Evolutionary conservation across 2,888 invertebrate genomes (phyloP).

Genomic region (Drosophila suboccidentalis): DNA sequence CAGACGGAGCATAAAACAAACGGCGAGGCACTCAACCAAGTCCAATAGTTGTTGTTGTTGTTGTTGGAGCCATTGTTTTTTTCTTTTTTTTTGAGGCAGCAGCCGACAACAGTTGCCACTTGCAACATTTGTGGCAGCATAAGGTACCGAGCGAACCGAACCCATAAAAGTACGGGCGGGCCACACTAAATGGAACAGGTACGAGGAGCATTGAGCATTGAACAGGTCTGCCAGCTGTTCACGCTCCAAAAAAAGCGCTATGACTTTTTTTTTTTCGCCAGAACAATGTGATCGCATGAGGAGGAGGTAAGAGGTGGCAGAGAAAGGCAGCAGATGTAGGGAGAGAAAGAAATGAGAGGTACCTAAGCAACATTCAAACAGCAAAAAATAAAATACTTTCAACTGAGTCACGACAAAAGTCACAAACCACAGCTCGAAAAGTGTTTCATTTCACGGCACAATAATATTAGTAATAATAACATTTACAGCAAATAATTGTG

Average conservation of each 20-base stretch:
- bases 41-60: constrained; percentile 54
- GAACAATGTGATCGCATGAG: constrained; percentile 48
- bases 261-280: constrained; percentile 58
- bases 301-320: background rate
- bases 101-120: constrained; percentile 61
- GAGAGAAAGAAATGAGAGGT: background rate
- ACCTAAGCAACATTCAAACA: constrained; percentile 2
- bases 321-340: background rate
- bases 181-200: constrained; percentile 76
- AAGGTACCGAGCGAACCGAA: constrained; percentile 68
- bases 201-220: constrained; percentile 26
- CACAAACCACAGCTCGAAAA: constrained; percentile 24
- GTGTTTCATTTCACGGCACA: constrained; percentile 60
- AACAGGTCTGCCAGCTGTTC: constrained; percentile 68
- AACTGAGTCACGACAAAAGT: constrained; percentile 51
- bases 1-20: constrained; percentile 79
- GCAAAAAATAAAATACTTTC: constrained; percentile 18
- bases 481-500: constrained; percentile 68
- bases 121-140: constrained; percentile 72
- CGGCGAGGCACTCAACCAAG: constrained; percentile 78
- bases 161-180: constrained; percentile 79
- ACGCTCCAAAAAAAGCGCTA: constrained; percentile 75
- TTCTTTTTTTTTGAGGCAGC: constrained; percentile 22
- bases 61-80: constrained; percentile 56
- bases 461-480: constrained; percentile 58